Conservation (phyloP, 1,140 invertebrate species). For the Drosophila lacertosa region DNA sequence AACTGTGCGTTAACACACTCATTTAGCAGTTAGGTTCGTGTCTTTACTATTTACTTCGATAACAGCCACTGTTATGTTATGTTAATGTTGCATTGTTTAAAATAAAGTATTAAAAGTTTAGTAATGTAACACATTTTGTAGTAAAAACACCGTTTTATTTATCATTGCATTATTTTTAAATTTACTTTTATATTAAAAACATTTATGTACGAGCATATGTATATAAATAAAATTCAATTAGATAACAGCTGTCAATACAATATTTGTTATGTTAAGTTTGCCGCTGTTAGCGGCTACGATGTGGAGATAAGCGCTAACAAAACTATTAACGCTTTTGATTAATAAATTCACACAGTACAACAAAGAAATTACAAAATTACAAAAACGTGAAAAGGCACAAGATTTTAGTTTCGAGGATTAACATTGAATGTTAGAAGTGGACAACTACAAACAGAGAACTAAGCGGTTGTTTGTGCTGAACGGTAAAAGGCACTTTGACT, state of each 20-base stretch:
- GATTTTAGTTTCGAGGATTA: constrained; percentile 53
- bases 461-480: constrained; percentile 26
- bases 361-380: constrained; percentile 28
- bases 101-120: not conserved
- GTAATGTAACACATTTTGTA: too few species aligned
- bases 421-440: constrained; percentile 62
- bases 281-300: constrained; percentile 41
- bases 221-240: constrained; percentile 75
- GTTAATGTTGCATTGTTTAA: too few species aligned
- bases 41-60: constrained; percentile 11
- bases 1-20: not conserved
- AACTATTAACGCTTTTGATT: constrained; percentile 13
- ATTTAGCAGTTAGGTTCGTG: constrained; percentile 3
- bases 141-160: too few species aligned
- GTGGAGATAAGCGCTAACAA: constrained; percentile 15
- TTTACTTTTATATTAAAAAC: constrained; percentile 51
- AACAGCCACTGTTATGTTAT: too few species aligned
- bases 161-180: constrained; percentile 15
- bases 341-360: constrained; percentile 60
- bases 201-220: constrained; percentile 50
- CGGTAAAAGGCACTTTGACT: constrained; percentile 63
- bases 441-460: constrained; percentile 52
- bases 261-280: constrained; percentile 28
- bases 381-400: constrained; percentile 32
- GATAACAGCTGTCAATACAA: constrained; percentile 69